Base-by-base conservation (phyloP, 2,888 invertebrate genomes). In the Luffia ferchaultella region DNA sequence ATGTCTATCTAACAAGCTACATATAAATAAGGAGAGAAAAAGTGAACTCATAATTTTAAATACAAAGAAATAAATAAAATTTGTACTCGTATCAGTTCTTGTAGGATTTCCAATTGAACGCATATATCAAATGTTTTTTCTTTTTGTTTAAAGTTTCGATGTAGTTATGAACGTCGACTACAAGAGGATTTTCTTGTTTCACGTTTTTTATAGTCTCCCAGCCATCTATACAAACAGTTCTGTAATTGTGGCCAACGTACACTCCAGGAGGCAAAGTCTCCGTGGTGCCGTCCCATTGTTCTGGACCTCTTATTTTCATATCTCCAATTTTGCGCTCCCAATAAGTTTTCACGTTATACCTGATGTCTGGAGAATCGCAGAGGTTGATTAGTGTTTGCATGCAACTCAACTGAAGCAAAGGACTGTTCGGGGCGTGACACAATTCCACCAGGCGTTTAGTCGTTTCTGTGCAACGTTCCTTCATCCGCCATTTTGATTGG, bases 371-470 rank as follows among this genome's bases (percentile, higher is more conserved):
- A 54, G 70, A 71, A 46, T 82, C 82, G 62, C 79, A 76, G 0
- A 83, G 58, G 55, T 83, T 82, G 2, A 79, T 72, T 30, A 83
- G 53, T 0, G 76, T 70, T 52, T 79, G 77, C 64, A 83, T 67
- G 1, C 65, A 58, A 16, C 66, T 54, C 2, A 75, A 20, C 50
- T 82, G 82, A 1, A 83, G 50, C 5, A 68, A n/a, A 0, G 80
- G 78, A 1, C 60, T 62, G 52, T 67, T 73, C 0, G 66, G 65
- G 1, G 56, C 52, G 1, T 61, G 53, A 44, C 69, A 69, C 2
- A 80, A 58, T 0, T 53, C 20, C 0, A 76, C 66, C 1, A 83
- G 57, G 1, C 60, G 60, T 40, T 61, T 68, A 0, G 73, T 70
- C 1, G 82, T 51, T 1, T 70, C 68, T 5, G 51, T 53, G 42